phyloP scores from a whole-genome alignment of 1,140 invertebrate genomes.

The Ganaspis sp. region DNA sequence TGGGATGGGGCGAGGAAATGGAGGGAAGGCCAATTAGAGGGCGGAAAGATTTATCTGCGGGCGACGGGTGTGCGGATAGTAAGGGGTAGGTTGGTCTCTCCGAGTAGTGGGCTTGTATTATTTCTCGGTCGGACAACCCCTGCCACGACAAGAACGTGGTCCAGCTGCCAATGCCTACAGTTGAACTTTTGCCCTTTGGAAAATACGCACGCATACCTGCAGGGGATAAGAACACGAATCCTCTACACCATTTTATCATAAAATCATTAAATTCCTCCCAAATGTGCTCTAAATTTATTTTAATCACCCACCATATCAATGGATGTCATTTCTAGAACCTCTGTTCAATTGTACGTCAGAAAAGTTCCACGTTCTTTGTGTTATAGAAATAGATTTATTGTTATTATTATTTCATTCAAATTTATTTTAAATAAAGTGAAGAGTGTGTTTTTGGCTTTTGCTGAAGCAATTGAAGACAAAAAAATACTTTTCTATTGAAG shows the following conservation, averaged over 20 bases:
- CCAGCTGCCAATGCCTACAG: constrained; percentile 65
- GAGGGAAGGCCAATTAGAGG: constrained; percentile 76
- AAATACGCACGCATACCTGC: neutral
- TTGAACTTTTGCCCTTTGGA: constrained; percentile 22
- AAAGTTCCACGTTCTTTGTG: no score
- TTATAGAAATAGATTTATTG: no score
- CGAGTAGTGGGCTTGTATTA: constrained; percentile 70
- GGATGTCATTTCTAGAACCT: neutral
- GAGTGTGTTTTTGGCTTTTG: no score
- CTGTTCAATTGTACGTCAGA: no score
- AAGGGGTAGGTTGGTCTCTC: constrained; percentile 66
- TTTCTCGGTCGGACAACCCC: constrained; percentile 68
- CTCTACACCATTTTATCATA: constrained; percentile 10
- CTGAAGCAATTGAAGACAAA: no score
- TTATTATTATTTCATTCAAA: no score
- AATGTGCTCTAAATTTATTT: constrained; percentile 54
- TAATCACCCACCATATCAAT: neutral
- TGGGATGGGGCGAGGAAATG: constrained; percentile 70
- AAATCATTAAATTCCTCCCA: constrained; percentile 33
- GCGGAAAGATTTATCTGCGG: constrained; percentile 75
- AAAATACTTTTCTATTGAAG: no score
- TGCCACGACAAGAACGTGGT: constrained; percentile 64
- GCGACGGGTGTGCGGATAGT: constrained; percentile 74
- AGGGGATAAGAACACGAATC: constrained; percentile 10
- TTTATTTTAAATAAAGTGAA: no score